A percentile compares a stretch with the other conserved stretches of the same genome.
Conservation (phyloP, 2,797 vertebrate genomes). For the Dryobates pubescens region DNA sequence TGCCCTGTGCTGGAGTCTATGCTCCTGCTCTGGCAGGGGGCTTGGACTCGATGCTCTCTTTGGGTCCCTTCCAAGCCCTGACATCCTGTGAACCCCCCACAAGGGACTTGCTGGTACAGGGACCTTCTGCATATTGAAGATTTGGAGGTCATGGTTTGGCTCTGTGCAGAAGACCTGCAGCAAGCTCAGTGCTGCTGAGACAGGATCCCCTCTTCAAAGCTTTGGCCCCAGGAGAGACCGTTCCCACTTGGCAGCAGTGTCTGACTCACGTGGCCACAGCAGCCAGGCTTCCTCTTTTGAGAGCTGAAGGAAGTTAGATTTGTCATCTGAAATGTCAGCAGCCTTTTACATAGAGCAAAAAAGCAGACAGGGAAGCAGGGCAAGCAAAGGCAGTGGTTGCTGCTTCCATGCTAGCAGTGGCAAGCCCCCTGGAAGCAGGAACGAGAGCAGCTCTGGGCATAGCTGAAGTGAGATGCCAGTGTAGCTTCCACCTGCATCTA, state of each 20-base stretch:
- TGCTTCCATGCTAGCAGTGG: neutral
- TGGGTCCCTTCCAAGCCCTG: no score
- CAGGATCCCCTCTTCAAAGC: neutral
- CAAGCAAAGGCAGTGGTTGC: conserved; percentile 1
- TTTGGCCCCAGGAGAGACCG: neutral
- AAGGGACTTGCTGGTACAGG: neutral
- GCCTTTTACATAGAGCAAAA: neutral
- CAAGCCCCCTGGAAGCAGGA: conserved; percentile 28
- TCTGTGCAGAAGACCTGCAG: neutral
- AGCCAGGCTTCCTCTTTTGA: conserved; percentile 50
- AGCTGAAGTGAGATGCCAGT: neutral
- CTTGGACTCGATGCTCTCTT: no score
- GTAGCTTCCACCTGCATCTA: neutral
- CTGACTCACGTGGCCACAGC: conserved; percentile 27
- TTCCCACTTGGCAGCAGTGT: conserved; percentile 27
- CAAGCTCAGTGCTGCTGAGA: neutral
- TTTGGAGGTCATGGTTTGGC: neutral
- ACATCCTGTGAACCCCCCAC: no score
- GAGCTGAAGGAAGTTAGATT: conserved; percentile 38
- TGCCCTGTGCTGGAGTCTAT: no score
- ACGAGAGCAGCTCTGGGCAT: neutral
- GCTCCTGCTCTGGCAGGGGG: no score
- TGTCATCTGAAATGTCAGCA: conserved; percentile 49
- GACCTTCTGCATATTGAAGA: conserved; percentile 4
- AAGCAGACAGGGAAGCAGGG: neutral